Base-by-base conservation (phyloP, 2,113 vertebrate species). In the Puma concolor region DNA sequence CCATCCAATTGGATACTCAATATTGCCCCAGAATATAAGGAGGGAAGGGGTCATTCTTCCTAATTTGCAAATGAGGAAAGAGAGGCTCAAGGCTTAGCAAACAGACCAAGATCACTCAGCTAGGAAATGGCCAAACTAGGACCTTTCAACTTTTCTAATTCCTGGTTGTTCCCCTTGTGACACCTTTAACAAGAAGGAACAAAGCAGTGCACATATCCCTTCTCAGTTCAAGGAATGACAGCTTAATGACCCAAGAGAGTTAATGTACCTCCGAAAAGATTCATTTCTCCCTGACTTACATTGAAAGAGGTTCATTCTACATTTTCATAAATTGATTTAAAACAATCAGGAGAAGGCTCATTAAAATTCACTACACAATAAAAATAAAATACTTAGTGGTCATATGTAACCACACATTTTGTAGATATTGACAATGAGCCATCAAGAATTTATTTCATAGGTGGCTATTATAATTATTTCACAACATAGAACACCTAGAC, bases 341-440 rank as follows among this genome's bases (percentile, higher is more conserved):
- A 83, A 91, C 23, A 31, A 69, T 48, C 60, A 91, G 27, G 69
- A 87, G 71, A 93, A 84, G 21, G 5, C 33, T 57, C 67, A n/a
- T 17, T 29, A 80, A 69, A 23, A 31, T 96, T 94, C 67, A 67
- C 19, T 74, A n/a, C 60, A 69, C 50, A 86, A 74, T 15, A 86
- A 91, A 92, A 97, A 96, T 64, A 94, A 81, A 94, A 29, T 19
- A 67, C 33, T 91, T 31, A 21, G 60, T 33, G 57, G 89, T 80
- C 36, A 67, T 2, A 0, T 27, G 0, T 17, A 72, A 80, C 66
- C 36, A 96, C 31, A 57, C 7, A 84, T 50, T 89, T 64, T 77
- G 2, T 67, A 80, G 41, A 67, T 57, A 79, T 14, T 96, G 92
- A 57, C 66, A 91, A 92, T 21, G 83, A 86, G 4, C 77, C 94